Conservation (phyloP, 2,888 invertebrate species). For the Himalopsyche kuldschensis region DNA sequence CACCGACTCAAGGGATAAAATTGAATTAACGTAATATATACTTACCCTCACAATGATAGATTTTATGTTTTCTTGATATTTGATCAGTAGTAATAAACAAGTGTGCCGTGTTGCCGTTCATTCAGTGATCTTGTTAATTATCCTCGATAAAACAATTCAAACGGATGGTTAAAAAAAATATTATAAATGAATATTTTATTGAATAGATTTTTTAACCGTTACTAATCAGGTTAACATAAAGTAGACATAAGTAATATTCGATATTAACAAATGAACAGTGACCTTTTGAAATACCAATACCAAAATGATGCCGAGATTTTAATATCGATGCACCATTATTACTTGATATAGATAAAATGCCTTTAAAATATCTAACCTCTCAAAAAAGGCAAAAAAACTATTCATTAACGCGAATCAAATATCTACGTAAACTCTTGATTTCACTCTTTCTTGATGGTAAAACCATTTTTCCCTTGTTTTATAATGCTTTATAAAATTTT, state of each 20-base stretch:
- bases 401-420: background rate
- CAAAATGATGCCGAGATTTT: no score
- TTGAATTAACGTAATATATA: background rate
- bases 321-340: background rate
- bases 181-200: no score
- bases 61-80: background rate
- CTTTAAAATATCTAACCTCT: background rate
- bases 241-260: no score
- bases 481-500: background rate
- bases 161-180: no score
- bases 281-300: no score
- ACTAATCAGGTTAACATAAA: no score
- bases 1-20: background rate
- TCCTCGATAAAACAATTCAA: no score
- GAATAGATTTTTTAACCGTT: no score
- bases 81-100: background rate
- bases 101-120: no score
- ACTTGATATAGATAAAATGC: background rate
- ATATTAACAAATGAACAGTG: no score
- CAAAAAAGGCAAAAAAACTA: background rate
- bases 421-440: background rate
- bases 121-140: no score
- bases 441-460: background rate
- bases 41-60: background rate
- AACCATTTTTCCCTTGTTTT: background rate